Evolutionary conservation across 2,888 invertebrate species (phyloP).

Genomic region (Hipparchia sbordonii): DNA sequence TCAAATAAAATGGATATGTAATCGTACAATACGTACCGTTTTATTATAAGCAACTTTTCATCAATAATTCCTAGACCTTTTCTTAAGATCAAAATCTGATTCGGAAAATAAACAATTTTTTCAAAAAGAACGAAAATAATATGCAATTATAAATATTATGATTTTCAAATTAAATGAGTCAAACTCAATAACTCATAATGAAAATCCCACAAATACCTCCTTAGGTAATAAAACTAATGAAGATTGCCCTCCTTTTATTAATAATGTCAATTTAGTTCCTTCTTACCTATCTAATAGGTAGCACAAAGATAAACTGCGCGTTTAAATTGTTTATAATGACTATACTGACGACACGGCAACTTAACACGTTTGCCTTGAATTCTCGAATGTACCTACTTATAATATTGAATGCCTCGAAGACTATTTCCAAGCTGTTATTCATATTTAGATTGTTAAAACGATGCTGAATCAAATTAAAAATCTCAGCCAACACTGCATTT

Average conservation of each 20-base stretch:
- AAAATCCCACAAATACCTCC: not conserved
- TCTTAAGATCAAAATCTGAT: no score
- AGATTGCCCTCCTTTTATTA: not conserved
- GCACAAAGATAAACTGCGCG: constrained; percentile 6
- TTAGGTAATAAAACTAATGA: not conserved
- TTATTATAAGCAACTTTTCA: no score
- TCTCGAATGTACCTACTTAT: constrained; percentile 12
- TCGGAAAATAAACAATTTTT: not conserved
- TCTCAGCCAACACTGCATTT: no score
- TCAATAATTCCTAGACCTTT: no score
- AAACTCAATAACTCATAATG: not conserved
- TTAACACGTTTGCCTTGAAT: constrained; percentile 13
- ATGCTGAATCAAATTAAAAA: no score
- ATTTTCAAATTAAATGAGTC: not conserved
- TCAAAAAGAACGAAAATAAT: not conserved
- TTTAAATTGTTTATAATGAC: constrained; percentile 11
- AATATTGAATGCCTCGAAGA: not conserved
- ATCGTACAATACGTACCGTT: no score
- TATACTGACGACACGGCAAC: constrained; percentile 3
- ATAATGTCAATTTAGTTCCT: not conserved
- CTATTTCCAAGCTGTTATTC: constrained; percentile 6
- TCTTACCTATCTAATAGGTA: not conserved
- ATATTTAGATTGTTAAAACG: no score
- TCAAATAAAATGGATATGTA: no score
- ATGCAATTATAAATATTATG: not conserved